phyloP scores from a whole-genome alignment of 1,140 invertebrate species.

The Eueides isabella region DNA sequence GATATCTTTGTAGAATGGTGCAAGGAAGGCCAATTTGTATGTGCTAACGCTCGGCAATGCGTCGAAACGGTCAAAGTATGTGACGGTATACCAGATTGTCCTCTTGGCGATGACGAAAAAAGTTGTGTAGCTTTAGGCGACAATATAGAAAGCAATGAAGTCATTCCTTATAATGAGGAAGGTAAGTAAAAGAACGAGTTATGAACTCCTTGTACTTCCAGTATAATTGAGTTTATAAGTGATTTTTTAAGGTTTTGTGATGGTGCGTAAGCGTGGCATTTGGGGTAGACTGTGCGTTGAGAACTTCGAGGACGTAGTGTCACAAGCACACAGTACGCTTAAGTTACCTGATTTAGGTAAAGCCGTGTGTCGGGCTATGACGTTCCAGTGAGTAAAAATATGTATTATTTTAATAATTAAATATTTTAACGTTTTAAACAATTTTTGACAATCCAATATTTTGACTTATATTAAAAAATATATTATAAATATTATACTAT shows the following conservation, averaged over 20 bases:
- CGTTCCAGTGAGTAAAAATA: constrained; percentile 85
- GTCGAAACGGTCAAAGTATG: constrained; percentile 86
- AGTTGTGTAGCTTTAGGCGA: constrained; percentile 85
- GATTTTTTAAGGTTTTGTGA: constrained; percentile 83
- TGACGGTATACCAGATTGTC: constrained; percentile 90
- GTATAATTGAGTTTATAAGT: neutral
- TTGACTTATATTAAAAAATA: too few relatives aligned
- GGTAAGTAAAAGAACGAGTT: constrained; percentile 59
- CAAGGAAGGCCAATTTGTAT: constrained; percentile 87
- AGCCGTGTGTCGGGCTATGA: constrained; percentile 90
- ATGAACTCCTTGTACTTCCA: neutral
- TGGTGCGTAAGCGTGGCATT: constrained; percentile 88
- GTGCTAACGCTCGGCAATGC: constrained; percentile 87
- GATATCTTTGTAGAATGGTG: constrained; percentile 86
- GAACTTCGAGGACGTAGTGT: constrained; percentile 84
- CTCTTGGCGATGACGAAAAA: constrained; percentile 91
- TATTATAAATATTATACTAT: neutral
- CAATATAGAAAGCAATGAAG: constrained; percentile 78
- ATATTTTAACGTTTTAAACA: too few relatives aligned
- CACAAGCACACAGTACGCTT: constrained; percentile 82
- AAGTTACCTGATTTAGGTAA: constrained; percentile 88
- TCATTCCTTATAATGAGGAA: constrained; percentile 84
- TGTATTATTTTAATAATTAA: neutral
- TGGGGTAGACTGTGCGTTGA: constrained; percentile 92
- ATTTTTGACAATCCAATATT: too few relatives aligned